Percentiles rank a stretch among this genome's conserved stretches.
Evolutionary conservation across 2,888 invertebrate genomes (phyloP).

Genomic region (Myopa testacea): DNA sequence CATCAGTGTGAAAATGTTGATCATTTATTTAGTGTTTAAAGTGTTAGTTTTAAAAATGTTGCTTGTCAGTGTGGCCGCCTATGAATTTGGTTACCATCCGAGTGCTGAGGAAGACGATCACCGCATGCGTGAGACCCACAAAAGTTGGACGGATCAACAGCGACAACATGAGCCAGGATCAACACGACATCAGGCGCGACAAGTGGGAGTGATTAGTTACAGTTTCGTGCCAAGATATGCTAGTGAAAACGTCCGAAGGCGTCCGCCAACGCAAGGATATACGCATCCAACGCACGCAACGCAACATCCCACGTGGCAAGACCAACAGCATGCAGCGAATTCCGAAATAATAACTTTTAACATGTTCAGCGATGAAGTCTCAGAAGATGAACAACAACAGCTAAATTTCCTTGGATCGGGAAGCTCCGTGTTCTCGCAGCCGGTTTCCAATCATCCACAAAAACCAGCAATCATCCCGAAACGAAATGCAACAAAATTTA

Average conservation of each 20-base stretch:
- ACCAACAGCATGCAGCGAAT: not conserved
- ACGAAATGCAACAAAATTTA: not conserved
- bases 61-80: constrained; percentile 48
- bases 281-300: not conserved
- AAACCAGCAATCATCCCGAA: constrained; percentile 3
- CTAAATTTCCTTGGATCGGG: constrained; percentile 45
- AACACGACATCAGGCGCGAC: not conserved
- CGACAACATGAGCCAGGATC: constrained; percentile 40
- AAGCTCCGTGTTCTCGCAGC: not conserved
- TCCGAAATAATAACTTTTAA: constrained; percentile 46
- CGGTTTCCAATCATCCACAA: not conserved
- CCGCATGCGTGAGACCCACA: constrained; percentile 53
- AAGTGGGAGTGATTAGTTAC: not conserved
- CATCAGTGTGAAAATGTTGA: constrained; percentile 49
- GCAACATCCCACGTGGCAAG: not conserved
- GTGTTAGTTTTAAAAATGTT: constrained; percentile 54
- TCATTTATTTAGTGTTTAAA: constrained; percentile 51
- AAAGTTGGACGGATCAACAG: constrained; percentile 56
- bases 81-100: constrained; percentile 63
- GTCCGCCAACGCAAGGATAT: not conserved
- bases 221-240: constrained; percentile 57
- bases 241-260: not conserved
- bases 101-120: constrained; percentile 64
- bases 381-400: constrained; percentile 33
- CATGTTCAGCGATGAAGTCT: constrained; percentile 49